phyloP scores from a whole-genome alignment of 2,888 invertebrate genomes.

The Pelosia muscerda region DNA sequence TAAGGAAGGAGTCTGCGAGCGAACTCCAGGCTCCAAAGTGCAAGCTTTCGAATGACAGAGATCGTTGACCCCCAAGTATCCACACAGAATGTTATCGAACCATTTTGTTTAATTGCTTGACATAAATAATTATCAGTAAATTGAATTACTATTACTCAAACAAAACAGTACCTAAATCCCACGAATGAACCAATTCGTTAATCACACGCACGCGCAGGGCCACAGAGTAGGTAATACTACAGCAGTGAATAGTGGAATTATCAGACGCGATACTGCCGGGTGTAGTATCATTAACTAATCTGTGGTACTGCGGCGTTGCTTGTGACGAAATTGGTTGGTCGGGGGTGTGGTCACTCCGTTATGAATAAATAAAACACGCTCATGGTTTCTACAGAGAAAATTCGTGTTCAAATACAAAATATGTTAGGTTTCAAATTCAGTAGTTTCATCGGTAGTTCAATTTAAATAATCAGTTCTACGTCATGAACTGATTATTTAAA shows the following conservation, averaged over 20 bases:
- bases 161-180: not conserved
- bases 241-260: not conserved
- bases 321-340: not conserved
- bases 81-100: slow-evolving; percentile 4
- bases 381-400: too few species aligned
- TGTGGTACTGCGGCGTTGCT: not conserved
- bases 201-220: not conserved
- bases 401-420: too few species aligned
- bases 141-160: slow-evolving; percentile 4
- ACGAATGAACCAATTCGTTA: slow-evolving; percentile 1
- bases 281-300: not conserved
- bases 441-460: too few species aligned
- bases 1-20: too few species aligned
- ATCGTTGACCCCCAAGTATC: not conserved
- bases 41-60: not conserved
- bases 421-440: too few species aligned
- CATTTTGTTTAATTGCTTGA: slow-evolving; percentile 1
- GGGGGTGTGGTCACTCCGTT: not conserved
- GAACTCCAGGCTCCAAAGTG: not conserved
- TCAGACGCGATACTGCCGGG: not conserved
- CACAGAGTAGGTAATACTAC: not conserved
- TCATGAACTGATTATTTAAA: too few species aligned
- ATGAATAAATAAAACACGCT: not conserved
- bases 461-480: too few species aligned
- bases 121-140: slow-evolving; percentile 1